phyloP scores from a whole-genome alignment of 2,888 invertebrate species.

The Dyspetes luteomarginatus region DNA sequence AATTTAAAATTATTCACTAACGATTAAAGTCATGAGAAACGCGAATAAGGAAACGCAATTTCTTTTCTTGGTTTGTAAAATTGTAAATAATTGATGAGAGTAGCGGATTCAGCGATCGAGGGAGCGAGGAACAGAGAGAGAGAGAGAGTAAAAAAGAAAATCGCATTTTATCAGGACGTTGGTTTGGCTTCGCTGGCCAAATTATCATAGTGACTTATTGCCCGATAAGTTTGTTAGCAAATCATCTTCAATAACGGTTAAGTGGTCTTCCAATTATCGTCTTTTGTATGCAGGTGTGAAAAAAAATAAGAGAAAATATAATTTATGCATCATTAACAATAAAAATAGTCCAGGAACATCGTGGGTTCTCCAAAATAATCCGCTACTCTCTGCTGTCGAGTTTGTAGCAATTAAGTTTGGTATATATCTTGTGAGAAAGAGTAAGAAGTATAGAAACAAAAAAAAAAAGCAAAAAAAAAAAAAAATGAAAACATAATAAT shows the following conservation, averaged over 20 bases:
- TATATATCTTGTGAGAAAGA: conserved; percentile 39
- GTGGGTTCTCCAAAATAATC: conserved; percentile 52
- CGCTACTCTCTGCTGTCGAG: conserved; percentile 68
- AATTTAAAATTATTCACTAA: no score
- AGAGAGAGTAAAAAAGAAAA: conserved; percentile 24
- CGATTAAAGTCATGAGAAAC: no score
- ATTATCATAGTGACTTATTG: neutral
- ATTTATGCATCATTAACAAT: conserved; percentile 30
- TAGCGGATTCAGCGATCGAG: no score
- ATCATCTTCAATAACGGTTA: neutral
- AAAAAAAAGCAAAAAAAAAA: neutral
- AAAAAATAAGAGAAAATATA: conserved; percentile 10
- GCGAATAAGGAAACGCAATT: conserved; percentile 37
- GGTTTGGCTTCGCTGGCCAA: neutral
- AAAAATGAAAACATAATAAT: conserved; percentile 37
- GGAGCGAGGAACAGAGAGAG: conserved; percentile 30
- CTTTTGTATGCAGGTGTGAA: conserved; percentile 13
- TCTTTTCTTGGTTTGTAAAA: conserved; percentile 65
- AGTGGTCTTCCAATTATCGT: conserved; percentile 6
- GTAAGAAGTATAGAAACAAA: conserved; percentile 1
- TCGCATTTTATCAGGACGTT: neutral
- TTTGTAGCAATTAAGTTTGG: conserved; percentile 68
- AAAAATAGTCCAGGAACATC: conserved; percentile 1
- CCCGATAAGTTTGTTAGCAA: neutral
- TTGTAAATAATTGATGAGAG: conserved; percentile 68